Evolutionary conservation across 2,113 vertebrate species (phyloP).

Genomic region (Bubo blakistoni): DNA sequence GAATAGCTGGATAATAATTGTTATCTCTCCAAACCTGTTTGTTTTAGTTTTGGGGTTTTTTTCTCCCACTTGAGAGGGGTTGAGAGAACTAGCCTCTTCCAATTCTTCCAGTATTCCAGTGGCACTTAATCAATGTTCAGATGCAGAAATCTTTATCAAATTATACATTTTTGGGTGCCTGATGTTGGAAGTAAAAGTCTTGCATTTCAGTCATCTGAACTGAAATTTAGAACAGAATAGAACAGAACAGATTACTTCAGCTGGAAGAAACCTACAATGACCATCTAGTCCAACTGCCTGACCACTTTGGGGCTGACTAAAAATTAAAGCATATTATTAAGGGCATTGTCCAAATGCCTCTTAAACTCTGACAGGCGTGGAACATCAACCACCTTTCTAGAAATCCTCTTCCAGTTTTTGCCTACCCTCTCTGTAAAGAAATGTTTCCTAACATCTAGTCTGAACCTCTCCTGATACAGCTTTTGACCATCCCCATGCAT

Average conservation of each 20-base stretch:
- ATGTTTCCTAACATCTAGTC: neutral
- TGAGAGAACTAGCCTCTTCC: neutral
- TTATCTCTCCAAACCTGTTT: neutral
- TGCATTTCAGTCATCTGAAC: neutral
- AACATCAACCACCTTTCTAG: neutral
- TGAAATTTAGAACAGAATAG: neutral
- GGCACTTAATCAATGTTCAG: neutral
- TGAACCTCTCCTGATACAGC: neutral
- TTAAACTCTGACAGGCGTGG: neutral
- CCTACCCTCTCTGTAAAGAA: neutral
- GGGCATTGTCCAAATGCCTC: neutral
- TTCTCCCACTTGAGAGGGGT: neutral
- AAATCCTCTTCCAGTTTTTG: neutral
- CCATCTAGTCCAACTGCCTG: neutral
- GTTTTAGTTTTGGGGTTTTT: rapidly evolving
- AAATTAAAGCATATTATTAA: neutral
- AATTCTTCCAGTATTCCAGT: neutral
- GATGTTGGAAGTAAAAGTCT: neutral
- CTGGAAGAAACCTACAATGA: neutral
- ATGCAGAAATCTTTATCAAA: neutral
- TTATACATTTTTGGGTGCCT: neutral
- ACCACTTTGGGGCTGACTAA: neutral
- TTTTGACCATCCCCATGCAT: rapidly evolving
- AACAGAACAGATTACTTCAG: neutral
- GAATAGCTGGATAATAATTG: neutral